Base-by-base conservation (phyloP, 2,888 invertebrate species). In the Fragum sueziense region DNA sequence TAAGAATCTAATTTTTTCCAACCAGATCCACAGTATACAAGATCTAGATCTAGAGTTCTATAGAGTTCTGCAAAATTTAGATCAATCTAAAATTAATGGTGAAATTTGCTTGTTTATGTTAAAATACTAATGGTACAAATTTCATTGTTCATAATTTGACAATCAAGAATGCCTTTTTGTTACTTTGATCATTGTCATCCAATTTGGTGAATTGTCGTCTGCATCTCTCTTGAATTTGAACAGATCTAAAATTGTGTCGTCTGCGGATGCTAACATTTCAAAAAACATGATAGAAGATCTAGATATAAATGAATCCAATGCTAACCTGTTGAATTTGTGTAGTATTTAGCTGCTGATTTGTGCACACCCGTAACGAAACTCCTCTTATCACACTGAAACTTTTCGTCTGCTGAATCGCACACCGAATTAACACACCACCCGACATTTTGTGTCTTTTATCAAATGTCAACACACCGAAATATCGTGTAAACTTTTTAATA, bases 311-410 rank as follows among this genome's bases (percentile, higher is more conserved):
- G n/a, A n/a, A n/a, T n/a, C n/a, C n/a, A 61, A 22, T 20, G n/a
- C 65, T 2, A 27, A 65, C 65, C 37, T 65, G 65, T 22, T 65
- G 25, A 0, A 41, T 1, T 1, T 0, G n/a, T 9, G 22, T 22
- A 1, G 41, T 4, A 14, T 22, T 65, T 27, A 33, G 7, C 6
- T 61, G 31, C 33, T 31, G 65, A 25, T 9, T 17, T 1, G 41
- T 65, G 41, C 41, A 27, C 14, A 65, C 1, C 22, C 65, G 37
- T 41, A 65, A 41, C 14, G 65, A 41, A 41, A 41, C 41, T 25
- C 65, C 65, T 65, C 65, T 37, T 22, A 65, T 20, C 9, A 27
- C 65, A 41, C 65, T 41, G 14, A 65, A 27, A 41, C 41, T 65
- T 33, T 61, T 61, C 3, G 31, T 29, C 25, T 25, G 37, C 22